A percentile compares a stretch with the other conserved stretches of the same genome.
These are phyloP conservation scores for Rallus crepitans DNA, from an alignment of 2,797 vertebrate genomes.

Conservation along the genomic window DNA sequence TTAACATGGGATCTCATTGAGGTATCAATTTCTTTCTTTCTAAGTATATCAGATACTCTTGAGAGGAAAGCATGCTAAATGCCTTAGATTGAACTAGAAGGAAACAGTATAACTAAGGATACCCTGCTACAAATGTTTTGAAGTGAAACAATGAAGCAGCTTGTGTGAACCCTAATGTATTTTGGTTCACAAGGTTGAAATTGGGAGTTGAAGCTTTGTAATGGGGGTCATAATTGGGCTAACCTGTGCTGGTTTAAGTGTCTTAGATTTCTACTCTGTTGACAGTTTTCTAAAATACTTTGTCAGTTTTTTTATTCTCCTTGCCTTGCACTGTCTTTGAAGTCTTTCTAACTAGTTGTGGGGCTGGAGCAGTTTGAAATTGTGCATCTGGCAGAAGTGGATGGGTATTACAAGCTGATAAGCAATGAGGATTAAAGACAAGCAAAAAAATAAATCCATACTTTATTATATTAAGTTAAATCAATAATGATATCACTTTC, in stretches of 20 bases:
- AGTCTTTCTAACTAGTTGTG: background rate
- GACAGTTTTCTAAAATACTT: background rate
- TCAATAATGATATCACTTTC: background rate
- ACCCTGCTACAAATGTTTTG: background rate
- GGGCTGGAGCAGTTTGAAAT: background rate
- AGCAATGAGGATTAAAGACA: background rate
- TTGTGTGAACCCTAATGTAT: background rate
- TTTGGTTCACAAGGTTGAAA: background rate
- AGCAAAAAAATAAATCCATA: background rate
- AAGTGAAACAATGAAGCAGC: background rate
- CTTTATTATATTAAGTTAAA: background rate
- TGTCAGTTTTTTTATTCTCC: background rate
- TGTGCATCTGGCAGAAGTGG: background rate
- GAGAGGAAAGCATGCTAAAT: background rate
- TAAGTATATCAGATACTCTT: background rate
- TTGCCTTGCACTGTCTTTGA: background rate
- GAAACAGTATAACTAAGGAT: background rate
- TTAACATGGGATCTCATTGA: background rate
- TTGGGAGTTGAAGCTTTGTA: background rate
- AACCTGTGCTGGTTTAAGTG: no score
- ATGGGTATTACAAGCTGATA: background rate
- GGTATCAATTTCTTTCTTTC: background rate
- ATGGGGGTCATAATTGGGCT: background rate
- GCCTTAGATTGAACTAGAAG: background rate
- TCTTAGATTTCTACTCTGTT: background rate